A percentile compares a stretch with the other conserved stretches of the same genome.
phyloP scores from a whole-genome alignment of 2,113 vertebrate genomes.

The Crotalus tigris region DNA sequence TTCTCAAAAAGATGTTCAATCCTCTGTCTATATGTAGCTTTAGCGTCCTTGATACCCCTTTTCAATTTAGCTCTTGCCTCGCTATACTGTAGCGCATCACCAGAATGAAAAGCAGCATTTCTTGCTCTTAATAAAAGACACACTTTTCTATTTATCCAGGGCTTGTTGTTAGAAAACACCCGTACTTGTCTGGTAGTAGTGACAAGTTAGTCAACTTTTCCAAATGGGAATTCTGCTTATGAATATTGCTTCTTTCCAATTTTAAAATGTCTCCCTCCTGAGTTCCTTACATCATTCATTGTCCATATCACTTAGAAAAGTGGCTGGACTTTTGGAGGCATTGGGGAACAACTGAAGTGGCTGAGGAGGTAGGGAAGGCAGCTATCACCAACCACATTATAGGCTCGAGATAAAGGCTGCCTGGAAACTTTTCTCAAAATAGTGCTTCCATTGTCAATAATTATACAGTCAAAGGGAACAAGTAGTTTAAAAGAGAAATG shows the following conservation, averaged over 20 bases:
- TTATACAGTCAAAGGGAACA: conserved; percentile 10
- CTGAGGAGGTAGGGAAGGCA: neutral
- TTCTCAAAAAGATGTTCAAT: no score
- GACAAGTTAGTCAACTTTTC: neutral
- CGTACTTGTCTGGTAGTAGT: no score
- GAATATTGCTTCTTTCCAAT: neutral
- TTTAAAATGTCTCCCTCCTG: neutral
- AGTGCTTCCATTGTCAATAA: conserved; percentile 41
- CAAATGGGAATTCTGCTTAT: neutral
- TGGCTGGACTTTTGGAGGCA: neutral
- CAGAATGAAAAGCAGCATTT: no score
- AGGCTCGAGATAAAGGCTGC: conserved; percentile 23
- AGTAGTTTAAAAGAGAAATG: conserved; percentile 26
- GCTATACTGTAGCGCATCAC: no score
- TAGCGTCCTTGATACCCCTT: no score
- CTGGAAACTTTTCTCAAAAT: conserved; percentile 40
- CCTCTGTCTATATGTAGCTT: no score
- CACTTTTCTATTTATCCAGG: no score
- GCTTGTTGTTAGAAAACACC: no score
- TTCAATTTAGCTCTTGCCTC: no score
- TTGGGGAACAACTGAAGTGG: neutral
- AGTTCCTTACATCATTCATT: neutral
- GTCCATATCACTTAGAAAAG: neutral
- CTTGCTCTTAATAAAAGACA: no score
- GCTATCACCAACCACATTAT: neutral